Evolutionary conservation across 2,888 invertebrate genomes (phyloP).

Genomic region (Microplitis manilae): DNA sequence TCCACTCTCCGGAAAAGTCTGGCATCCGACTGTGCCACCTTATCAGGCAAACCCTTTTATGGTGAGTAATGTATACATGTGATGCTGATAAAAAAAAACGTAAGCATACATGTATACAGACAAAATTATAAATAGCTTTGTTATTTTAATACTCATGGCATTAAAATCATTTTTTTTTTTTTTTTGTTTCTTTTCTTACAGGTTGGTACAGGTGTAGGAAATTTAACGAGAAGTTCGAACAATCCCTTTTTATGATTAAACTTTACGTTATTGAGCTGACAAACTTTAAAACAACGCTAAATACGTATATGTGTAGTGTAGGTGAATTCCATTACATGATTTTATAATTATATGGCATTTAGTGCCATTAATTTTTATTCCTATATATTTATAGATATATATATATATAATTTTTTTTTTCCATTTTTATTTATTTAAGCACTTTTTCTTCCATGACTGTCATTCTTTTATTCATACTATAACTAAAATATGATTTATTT

Average conservation of each 20-base stretch:
- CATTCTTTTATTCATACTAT: conserved; percentile 47
- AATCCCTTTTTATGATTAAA: conserved; percentile 76
- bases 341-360: conserved; percentile 60
- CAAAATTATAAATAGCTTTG: conserved; percentile 6
- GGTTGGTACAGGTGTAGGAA: conserved; percentile 67
- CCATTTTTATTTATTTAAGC: conserved; percentile 38
- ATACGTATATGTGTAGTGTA: conserved; percentile 60
- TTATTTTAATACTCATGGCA: background rate
- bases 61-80: conserved; percentile 58
- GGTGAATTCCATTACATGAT: conserved; percentile 65
- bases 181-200: conserved; percentile 43
- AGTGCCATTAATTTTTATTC: conserved; percentile 65
- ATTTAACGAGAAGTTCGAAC: conserved; percentile 72
- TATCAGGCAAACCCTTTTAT: conserved; percentile 72
- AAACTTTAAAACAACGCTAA: conserved; percentile 59
- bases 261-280: conserved; percentile 43
- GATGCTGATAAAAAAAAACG: conserved; percentile 26
- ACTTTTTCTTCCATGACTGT: conserved; percentile 29
- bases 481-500: conserved; percentile 67
- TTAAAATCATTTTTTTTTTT: conserved; percentile 13
- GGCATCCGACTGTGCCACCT: conserved; percentile 68
- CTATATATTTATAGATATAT: conserved; percentile 3
- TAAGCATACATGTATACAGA: conserved; percentile 11
- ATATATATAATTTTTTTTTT: background rate
- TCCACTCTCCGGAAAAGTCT: conserved; percentile 66